A percentile compares a stretch with the other conserved stretches of the same genome.
phyloP scores from a whole-genome alignment of 1,140 invertebrate species.

The Portunus trituberculatus region DNA sequence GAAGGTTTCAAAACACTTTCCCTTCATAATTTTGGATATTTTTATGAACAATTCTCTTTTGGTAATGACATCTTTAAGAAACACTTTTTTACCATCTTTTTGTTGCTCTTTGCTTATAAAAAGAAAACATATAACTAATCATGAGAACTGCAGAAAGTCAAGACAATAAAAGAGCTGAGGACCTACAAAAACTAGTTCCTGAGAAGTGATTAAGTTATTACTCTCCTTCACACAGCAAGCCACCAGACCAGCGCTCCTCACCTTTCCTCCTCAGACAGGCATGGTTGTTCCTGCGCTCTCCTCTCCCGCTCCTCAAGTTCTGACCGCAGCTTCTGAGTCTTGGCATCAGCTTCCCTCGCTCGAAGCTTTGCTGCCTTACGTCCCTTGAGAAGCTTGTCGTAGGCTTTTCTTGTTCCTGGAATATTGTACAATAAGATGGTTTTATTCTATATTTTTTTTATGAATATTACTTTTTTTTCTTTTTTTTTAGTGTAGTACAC shows the following conservation, averaged over 20 bases:
- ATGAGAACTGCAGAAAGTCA: too few species aligned
- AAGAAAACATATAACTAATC: too few species aligned
- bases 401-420: conserved; percentile 63
- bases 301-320: conserved; percentile 64
- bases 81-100: too few species aligned
- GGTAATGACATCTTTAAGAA: too few species aligned
- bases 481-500: not conserved
- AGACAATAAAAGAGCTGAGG: too few species aligned
- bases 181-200: too few species aligned
- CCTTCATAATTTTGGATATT: too few species aligned
- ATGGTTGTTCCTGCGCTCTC: conserved; percentile 36
- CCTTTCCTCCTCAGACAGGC: conserved; percentile 67
- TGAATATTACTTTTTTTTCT: not conserved
- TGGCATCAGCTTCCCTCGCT: conserved; percentile 55
- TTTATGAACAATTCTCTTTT: too few species aligned
- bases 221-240: too few species aligned
- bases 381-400: conserved; percentile 66
- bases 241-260: not conserved
- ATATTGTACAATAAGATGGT: not conserved
- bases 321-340: conserved; percentile 63
- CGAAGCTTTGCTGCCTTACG: conserved; percentile 62
- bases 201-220: too few species aligned
- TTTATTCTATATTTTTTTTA: not conserved
- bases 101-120: too few species aligned
- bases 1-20: too few species aligned